Evolutionary conservation across 2,888 invertebrate genomes (phyloP).

Genomic region (Agrotis ipsilon): DNA sequence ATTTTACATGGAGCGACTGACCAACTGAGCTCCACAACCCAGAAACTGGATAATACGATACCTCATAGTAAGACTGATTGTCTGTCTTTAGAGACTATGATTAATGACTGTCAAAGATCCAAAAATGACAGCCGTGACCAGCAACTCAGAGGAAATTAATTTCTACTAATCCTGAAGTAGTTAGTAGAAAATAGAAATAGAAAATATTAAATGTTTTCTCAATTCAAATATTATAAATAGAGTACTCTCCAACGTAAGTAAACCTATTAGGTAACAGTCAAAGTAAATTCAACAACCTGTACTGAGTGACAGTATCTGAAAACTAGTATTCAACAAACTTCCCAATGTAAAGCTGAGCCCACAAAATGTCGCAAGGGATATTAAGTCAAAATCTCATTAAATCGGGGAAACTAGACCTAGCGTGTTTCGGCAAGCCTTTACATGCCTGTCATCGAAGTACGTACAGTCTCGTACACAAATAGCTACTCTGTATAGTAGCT

Average conservation of each 20-base stretch:
- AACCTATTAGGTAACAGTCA: background rate
- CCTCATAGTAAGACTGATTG: too few relatives aligned
- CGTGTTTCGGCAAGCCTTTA: background rate
- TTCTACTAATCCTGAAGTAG: too few relatives aligned
- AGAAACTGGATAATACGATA: too few relatives aligned
- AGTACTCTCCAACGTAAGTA: background rate
- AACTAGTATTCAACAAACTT: constrained; percentile 8
- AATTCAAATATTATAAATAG: background rate
- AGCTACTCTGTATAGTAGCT: too few relatives aligned
- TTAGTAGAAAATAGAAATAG: too few relatives aligned
- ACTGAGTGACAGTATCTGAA: background rate
- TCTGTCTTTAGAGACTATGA: too few relatives aligned
- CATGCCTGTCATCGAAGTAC: background rate
- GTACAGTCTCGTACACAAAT: background rate
- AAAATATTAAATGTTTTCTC: too few relatives aligned
- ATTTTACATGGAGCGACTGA: too few relatives aligned
- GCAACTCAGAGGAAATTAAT: too few relatives aligned
- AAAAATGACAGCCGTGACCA: too few relatives aligned
- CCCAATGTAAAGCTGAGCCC: constrained; percentile 15
- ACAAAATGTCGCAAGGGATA: constrained; percentile 27
- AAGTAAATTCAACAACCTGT: background rate
- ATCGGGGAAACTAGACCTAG: constrained; percentile 5
- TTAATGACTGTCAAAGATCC: too few relatives aligned
- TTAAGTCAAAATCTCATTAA: constrained; percentile 34
- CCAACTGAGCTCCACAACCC: too few relatives aligned